Evolutionary conservation across 2,797 vertebrate species (phyloP), one percentile per base, ranked within the genome.

Genomic region (Ciconia nigra): DNA sequence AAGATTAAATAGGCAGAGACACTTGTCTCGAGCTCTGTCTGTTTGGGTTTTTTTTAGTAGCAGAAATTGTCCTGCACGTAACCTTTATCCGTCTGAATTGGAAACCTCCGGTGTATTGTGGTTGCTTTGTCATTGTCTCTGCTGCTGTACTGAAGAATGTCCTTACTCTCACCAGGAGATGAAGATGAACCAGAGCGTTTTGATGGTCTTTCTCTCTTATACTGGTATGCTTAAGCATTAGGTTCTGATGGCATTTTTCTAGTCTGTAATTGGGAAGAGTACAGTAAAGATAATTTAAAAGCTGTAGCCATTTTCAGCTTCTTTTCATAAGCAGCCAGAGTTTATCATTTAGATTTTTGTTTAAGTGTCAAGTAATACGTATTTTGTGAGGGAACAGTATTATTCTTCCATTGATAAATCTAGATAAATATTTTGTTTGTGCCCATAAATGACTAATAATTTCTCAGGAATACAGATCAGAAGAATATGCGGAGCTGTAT

Each of bases 141-240:
- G 65, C 70, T 91, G 91, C 96, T 17, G 83, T 96, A 7, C 78
- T 80, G 80, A 90, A 98, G 91, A 89, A 99, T 99, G 99, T 97
- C 98, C 95, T 96, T 99, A n/a, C 98, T 99, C 65, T 98, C 98
- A 28, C 98, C 98, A 14, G 92, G 97, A 71, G 96, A 94, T 92
- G 98, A 98, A 92, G 96, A 98, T 11, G 98, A 99, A 73, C 96
- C 97, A 5, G 97, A 98, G 91, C 98, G 97, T 78, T 98, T 98
- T 92, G 98, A 98, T 98, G 98, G 98, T 67, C 98, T 99, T 79
- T 99, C 99, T 94, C 98, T 99, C 46, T 97, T 99, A 19, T 99
- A 99, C 98, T 99, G 99, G 98, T 99, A 98, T 92, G 98, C 95
- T 83, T 67, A 93, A 57, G 47, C n/a, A 5, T 59, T 79, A 37